Base-by-base conservation (phyloP, 1,140 invertebrate species). In the Theocolax elegans region DNA sequence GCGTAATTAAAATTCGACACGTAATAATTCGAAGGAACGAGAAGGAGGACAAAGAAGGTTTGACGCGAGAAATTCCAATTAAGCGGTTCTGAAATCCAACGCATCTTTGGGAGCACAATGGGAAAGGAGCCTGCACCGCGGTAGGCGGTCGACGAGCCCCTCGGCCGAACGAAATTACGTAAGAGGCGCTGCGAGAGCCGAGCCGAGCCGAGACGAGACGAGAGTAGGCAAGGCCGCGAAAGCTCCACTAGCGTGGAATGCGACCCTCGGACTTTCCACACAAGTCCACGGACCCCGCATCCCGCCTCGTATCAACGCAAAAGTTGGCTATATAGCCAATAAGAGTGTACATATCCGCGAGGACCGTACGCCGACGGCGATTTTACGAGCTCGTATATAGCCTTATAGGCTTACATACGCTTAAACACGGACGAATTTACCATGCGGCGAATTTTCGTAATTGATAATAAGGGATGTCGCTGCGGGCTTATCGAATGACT, bases 11-110 rank as follows among this genome's bases (percentile, higher is more conserved):
- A 62, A 48, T 48, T 31, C 12, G 25, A 15, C 17, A 29, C n/a
- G 17, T 23, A 17, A 63, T 63, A 63, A 49, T 49, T 63, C 60
- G 49, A 29, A 23, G 17, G 23, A 29, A 7, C 29, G 29, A 62
- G 23, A 62, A 62, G 48, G 59, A n/a, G n/a, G n/a, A n/a, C n/a
- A n/a, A n/a, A n/a, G n/a, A n/a, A n/a, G 31, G 59, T 48, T 62
- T 25, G 44, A 35, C 29, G 46, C 48, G 17, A 49, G 62, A 64
- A 64, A 64, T 64, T 64, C 62, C 46, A 65, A 65, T 65, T 65
- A 65, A 40, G 48, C 17, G 19, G 27, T 21, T 35, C 27, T 21
- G 42, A 62, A 44, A 27, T 44, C 25, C 58, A 40, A 8, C 19
- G 38, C 19, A n/a, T 54, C 31, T 25, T 1, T n/a, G 15, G 49